phyloP scores from a whole-genome alignment of 2,888 invertebrate genomes.

The Scaptomyza tumidula region DNA sequence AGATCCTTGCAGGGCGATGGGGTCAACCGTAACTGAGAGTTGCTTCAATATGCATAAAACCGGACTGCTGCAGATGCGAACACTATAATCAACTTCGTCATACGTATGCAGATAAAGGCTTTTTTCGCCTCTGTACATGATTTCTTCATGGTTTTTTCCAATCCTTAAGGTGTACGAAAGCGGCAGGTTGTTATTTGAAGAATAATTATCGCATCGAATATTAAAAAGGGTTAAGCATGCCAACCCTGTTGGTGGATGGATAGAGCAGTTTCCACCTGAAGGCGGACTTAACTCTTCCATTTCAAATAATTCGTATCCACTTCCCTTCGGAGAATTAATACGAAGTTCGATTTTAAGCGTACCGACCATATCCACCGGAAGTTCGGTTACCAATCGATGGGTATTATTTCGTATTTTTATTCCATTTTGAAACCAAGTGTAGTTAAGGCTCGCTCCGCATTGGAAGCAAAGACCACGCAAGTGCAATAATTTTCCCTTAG shows the following conservation, averaged over 20 bases:
- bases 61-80: constrained; percentile 21
- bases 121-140: background rate
- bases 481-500: constrained; percentile 9
- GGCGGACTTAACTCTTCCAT: background rate
- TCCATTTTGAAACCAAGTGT: constrained; percentile 31
- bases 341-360: background rate
- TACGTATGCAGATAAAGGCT: constrained; percentile 18
- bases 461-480: constrained; percentile 18
- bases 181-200: background rate
- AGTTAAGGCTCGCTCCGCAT: constrained; percentile 9
- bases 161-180: constrained; percentile 17
- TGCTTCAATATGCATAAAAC: background rate
- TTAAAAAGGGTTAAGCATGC: constrained; percentile 27
- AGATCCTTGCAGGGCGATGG: background rate
- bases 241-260: background rate
- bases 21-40: background rate
- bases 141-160: constrained; percentile 10
- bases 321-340: background rate
- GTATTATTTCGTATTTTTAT: background rate
- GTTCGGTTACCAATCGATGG: constrained; percentile 6
- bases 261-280: constrained; percentile 4
- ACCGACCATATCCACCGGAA: background rate
- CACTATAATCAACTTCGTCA: too few species aligned
- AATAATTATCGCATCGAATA: constrained; percentile 6
- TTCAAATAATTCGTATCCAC: background rate